Conservation (phyloP, 1,140 invertebrate species). For the Cotesia glomerata region DNA sequence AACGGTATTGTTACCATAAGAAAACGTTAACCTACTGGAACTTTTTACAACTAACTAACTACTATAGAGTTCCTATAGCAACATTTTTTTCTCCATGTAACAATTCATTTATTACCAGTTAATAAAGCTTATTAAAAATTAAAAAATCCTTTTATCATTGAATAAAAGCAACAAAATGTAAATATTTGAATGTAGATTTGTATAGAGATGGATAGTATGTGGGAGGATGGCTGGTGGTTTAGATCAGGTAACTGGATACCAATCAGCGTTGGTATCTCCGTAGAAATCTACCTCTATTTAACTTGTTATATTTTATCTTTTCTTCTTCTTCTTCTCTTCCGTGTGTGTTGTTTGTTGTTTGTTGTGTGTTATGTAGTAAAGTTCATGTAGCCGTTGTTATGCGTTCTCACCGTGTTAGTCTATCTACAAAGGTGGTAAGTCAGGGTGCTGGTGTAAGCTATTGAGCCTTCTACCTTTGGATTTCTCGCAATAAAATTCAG, state of each 20-base stretch:
- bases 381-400: conserved; percentile 1
- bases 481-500: not conserved
- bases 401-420: not conserved
- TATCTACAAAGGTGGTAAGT: not conserved
- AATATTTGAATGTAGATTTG: not conserved
- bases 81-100: no score
- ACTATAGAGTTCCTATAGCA: no score
- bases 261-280: conserved; percentile 22
- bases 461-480: no score
- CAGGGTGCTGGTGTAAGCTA: not conserved
- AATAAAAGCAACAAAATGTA: no score
- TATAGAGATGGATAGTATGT: not conserved
- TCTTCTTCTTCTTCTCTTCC: conserved; percentile 2
- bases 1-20: no score
- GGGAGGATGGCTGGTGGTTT: not conserved
- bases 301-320: not conserved
- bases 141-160: no score
- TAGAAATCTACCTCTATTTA: conserved; percentile 18
- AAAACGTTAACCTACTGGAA: no score
- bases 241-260: conserved; percentile 15
- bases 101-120: no score
- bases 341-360: conserved; percentile 1
- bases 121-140: no score
- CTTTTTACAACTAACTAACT: no score
- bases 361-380: not conserved